Conservation (phyloP, 2,797 vertebrate species). For the Anniella stebbinsi region DNA sequence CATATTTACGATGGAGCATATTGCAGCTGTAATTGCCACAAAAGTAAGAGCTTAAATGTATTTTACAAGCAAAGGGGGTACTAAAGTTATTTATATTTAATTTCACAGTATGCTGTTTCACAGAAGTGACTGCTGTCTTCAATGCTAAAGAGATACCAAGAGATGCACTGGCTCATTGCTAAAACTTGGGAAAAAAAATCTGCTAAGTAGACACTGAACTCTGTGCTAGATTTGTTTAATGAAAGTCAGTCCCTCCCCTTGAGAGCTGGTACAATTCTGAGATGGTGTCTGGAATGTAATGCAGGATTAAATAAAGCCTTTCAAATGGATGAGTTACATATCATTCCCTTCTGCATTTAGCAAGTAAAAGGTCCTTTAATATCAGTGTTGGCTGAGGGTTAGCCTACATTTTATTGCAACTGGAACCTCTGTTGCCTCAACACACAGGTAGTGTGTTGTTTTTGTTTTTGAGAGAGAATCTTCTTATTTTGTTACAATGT, state of each 20-base stretch:
- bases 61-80: neutral
- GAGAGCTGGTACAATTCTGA: neutral
- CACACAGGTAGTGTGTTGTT: neutral
- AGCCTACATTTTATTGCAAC: neutral
- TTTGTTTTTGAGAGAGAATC: neutral
- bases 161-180: neutral
- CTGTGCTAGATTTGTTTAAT: neutral
- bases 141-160: neutral
- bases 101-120: neutral
- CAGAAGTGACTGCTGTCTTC: neutral
- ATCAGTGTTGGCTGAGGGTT: neutral
- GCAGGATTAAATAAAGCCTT: conserved; percentile 10
- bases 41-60: conserved; percentile 4
- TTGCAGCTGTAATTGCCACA: neutral
- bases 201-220: neutral
- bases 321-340: neutral
- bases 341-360: neutral
- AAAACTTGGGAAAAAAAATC: neutral
- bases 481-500: neutral
- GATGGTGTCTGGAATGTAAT: neutral
- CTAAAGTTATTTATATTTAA: neutral
- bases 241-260: neutral
- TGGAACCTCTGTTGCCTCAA: neutral
- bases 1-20: neutral
- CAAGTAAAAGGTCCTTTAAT: conserved; percentile 1